Percentiles rank a stretch among this genome's conserved stretches.
These are phyloP conservation scores for Oreohelix idahoensis DNA, from an alignment of 1,140 invertebrate species.

Conservation along the genomic window DNA sequence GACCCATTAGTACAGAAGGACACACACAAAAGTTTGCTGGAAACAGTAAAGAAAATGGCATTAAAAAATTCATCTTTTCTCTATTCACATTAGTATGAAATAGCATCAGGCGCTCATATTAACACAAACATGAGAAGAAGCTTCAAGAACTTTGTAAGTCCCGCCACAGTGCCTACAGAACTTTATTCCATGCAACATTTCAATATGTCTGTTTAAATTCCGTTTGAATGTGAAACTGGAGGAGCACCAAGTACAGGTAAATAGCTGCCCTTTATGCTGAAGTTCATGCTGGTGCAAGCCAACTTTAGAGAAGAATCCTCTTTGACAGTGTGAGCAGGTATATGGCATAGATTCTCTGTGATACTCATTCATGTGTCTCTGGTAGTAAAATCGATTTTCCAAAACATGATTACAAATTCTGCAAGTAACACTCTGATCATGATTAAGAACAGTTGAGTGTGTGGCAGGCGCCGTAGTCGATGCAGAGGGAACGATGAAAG, in stretches of 20 bases:
- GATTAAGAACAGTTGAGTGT: not conserved
- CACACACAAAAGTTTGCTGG: too few species aligned
- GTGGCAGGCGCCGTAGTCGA: not conserved
- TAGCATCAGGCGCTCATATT: not conserved
- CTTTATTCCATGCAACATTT: conserved; percentile 25
- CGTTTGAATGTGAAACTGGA: conserved; percentile 27
- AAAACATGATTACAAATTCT: not conserved
- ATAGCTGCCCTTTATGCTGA: conserved; percentile 6
- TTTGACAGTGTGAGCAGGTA: conserved; percentile 20
- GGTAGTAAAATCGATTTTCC: conserved; percentile 19
- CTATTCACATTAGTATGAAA: too few species aligned
- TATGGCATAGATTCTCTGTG: conserved; percentile 22
- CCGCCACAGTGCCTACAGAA: conserved; percentile 19
- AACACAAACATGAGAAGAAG: not conserved
- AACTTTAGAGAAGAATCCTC: conserved; percentile 36
- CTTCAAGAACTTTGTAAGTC: not conserved
- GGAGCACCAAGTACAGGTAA: conserved; percentile 10
- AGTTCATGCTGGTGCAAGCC: conserved; percentile 25
- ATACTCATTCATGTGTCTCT: conserved; percentile 28
- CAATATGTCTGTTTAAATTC: conserved; percentile 31
- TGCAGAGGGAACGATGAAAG: not conserved
- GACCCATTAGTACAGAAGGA: too few species aligned
- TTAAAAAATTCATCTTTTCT: too few species aligned
- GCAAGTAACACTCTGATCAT: not conserved
- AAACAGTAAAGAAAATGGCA: too few species aligned